Evolutionary conservation across 2,888 invertebrate genomes (phyloP).

Genomic region (Cephus nigrinus): DNA sequence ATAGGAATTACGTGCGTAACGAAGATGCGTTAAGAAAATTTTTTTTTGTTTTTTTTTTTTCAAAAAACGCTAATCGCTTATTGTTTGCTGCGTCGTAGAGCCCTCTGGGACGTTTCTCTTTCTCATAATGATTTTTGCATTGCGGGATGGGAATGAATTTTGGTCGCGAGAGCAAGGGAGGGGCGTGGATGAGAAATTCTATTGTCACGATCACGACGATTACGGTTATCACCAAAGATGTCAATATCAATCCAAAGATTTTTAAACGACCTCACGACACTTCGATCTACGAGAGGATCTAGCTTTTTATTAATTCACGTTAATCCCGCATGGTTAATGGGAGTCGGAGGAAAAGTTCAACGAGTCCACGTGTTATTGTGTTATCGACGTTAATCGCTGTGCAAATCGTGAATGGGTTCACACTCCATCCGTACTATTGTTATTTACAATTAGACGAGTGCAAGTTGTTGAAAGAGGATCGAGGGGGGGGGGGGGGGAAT

Average conservation of each 20-base stretch:
- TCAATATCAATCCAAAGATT: conserved; percentile 52
- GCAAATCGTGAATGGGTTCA: background rate
- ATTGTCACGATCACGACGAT: background rate
- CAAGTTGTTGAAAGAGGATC: no score
- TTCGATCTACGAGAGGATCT: conserved; percentile 3
- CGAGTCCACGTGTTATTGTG: background rate
- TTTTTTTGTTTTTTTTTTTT: no score
- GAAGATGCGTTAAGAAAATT: background rate
- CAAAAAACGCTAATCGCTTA: conserved; percentile 53
- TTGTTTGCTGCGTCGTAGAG: conserved; percentile 51
- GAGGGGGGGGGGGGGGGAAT: no score
- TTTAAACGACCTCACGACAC: conserved; percentile 21
- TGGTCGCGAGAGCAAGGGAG: background rate
- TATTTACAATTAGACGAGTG: background rate
- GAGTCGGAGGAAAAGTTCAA: background rate
- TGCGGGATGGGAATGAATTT: conserved; percentile 18
- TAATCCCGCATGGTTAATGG: background rate
- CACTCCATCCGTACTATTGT: background rate
- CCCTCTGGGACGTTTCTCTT: conserved; percentile 26
- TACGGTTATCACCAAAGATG: conserved; percentile 48
- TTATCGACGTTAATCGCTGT: background rate
- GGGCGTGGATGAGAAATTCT: background rate
- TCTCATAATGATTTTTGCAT: conserved; percentile 25
- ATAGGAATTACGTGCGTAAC: conserved; percentile 11
- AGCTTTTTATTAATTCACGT: background rate